These are phyloP conservation scores for Pteropus alecto DNA, from an alignment of 2,113 vertebrate genomes.

Conservation along the genomic window DNA sequence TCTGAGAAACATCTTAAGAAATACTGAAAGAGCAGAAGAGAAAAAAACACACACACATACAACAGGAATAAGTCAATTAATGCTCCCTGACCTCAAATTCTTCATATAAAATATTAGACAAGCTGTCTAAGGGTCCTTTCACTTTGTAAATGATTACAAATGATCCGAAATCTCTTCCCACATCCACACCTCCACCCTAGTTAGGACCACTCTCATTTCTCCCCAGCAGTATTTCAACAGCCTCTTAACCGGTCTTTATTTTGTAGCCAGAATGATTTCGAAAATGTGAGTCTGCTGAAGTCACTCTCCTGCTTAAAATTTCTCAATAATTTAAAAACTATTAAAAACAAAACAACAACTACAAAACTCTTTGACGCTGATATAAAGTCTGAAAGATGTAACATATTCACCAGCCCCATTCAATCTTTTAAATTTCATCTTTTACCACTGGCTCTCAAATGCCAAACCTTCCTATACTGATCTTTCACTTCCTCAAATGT, in stretches of 20 bases:
- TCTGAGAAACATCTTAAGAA: slow-evolving; percentile 16
- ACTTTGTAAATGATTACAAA: background rate
- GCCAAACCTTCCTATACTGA: background rate
- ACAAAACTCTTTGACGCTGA: background rate
- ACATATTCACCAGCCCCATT: background rate
- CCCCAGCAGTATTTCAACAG: background rate
- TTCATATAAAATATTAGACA: background rate
- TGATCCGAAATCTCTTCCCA: background rate
- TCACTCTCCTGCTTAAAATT: background rate
- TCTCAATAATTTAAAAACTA: background rate
- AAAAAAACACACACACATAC: background rate
- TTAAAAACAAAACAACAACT: background rate
- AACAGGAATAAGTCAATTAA: slow-evolving; percentile 1
- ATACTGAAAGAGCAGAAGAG: background rate
- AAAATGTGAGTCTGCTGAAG: background rate
- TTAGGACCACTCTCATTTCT: background rate
- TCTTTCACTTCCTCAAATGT: background rate
- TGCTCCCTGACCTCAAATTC: background rate
- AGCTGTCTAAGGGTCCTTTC: background rate
- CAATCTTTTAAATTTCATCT: background rate
- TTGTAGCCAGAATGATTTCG: background rate
- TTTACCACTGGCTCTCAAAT: background rate
- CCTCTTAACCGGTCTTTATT: background rate
- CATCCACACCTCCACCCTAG: background rate
- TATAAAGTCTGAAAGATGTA: background rate